Conservation (phyloP, 2,113 vertebrate species). For the Noctilio leporinus region DNA sequence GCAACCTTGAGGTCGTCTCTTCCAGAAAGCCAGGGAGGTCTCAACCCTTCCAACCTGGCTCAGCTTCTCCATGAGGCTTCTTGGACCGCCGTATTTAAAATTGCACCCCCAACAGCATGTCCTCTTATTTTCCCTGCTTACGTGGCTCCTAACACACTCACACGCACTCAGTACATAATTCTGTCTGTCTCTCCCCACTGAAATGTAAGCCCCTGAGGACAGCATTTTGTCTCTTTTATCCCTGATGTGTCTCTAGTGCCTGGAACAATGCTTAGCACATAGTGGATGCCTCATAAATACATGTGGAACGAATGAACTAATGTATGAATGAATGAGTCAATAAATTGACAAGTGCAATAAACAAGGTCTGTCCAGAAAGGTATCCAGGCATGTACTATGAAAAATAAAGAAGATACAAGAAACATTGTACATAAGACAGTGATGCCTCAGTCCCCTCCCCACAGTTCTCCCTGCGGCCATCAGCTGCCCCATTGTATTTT, state of each 20-base stretch:
- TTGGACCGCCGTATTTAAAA: not conserved
- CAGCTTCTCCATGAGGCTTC: not conserved
- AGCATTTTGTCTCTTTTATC: not conserved
- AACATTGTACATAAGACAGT: too few species aligned
- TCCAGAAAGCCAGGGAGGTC: not conserved
- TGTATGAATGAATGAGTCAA: not conserved
- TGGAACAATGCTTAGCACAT: not conserved
- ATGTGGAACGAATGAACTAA: not conserved
- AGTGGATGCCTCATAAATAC: not conserved
- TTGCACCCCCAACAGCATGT: too few species aligned
- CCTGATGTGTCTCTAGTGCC: not conserved
- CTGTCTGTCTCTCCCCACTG: not conserved
- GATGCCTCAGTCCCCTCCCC: too few species aligned
- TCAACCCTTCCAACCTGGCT: not conserved
- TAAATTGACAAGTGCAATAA: not conserved
- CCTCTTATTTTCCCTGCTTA: not conserved
- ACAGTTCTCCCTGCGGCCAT: too few species aligned
- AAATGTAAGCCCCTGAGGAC: not conserved
- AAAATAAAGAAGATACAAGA: too few species aligned
- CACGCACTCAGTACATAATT: rapidly evolving
- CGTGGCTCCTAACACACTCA: not conserved
- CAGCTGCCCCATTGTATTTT: too few species aligned
- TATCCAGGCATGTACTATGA: too few species aligned
- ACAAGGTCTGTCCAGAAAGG: too few species aligned
- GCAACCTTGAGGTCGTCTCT: not conserved